Base-by-base conservation (phyloP, 2,888 invertebrate species). In the Antheraea assamensis region DNA sequence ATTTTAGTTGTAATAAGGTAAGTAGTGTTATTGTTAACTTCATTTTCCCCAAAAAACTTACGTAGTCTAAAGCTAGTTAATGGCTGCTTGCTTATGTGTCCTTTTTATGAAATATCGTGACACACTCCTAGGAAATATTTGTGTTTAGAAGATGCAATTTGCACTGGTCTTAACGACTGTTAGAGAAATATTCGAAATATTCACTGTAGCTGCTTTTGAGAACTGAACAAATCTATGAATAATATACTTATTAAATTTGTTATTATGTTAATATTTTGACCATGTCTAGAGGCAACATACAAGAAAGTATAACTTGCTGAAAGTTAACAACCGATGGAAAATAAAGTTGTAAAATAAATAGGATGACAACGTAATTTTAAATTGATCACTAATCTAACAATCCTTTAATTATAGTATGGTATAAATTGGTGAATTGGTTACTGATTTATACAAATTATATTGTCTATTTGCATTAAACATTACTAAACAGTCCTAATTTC, bases 11-110 rank as follows among this genome's bases (percentile, higher is more conserved):
- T 30, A 30, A 64, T 64, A 64, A 30, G 30, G 17, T 64, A 30
- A 30, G 5, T 64, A 30, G 27, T 61, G 27, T 61, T 64, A 30
- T 64, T 64, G 61, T 64, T 64, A 64, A 61, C 17, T 64, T 64
- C 30, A 64, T 13, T 30, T 61, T 61, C 27, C 27, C 13, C 27
- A 30, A 61, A 13, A 27, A 3, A 5, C 3, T 64, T 30, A 30
- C 19, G 17, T 30, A 64, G 61, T 27, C 30, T 24, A n/a, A n/a
- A 7, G 24, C 30, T 64, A 64, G 27, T 64, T 64, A 27, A 17
- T 30, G 30, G 61, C 30, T 64, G 21, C 61, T 27, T 30, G 27
- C 30, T n/a, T 58, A 7, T 24, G 58, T 58, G 19, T 58, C 21
- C 58, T 10, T 17, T 30, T 3, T 64, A 30, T 64, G 27, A 30